Evolutionary conservation across 2,888 invertebrate genomes (phyloP), one percentile per base, ranked within the genome.

Genomic region (Danaus chrysippus): DNA sequence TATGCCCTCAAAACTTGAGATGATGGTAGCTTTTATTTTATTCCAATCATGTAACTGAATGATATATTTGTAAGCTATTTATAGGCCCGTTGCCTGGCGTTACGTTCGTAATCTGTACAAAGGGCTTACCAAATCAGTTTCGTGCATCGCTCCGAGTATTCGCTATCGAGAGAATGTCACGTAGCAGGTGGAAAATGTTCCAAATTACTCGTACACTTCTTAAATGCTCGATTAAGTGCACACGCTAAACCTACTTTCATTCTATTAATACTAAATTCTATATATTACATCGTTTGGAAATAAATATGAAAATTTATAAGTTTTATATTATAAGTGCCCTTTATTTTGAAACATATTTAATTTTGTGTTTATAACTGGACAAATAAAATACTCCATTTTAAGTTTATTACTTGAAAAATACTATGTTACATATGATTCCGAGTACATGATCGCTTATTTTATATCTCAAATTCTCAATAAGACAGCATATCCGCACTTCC

Each of bases 131-230:
- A 64, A 74, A 81, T 79, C 77, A 71, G 72, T 76, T 76, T 77
- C 78, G 76, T 77, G 78, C 73, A 77, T 77, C 73, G 73, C 67
- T 70, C 70, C 72, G 71, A 70, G 71, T 73, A 80, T 80, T 81
- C 73, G 81, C 82, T 73, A 76, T 72, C 70, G 64, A 70, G 77
- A 82, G 85, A 84, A 86, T 87, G 84, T 78, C 79, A 77, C 76
- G 73, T 82, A 82, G 76, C 85, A 86, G 86, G 86, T 87, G 85
- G 76, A 73, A 86, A 81, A 82, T 86, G 87, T 80, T 82, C 86
- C 59, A 23, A 46, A 54, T 61, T 52, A 49, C 57, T 34, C 34
- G 54, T 60, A 54, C 49, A 63, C 56, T 63, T 53, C 17, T 59
- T 63, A 55, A 53, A 55, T 58, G 10, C 10, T 49, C 17, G 17